A percentile compares a stretch with the other conserved stretches of the same genome.
These are phyloP conservation scores for Papilio helenus DNA, from an alignment of 1,140 invertebrate genomes.

Conservation along the genomic window DNA sequence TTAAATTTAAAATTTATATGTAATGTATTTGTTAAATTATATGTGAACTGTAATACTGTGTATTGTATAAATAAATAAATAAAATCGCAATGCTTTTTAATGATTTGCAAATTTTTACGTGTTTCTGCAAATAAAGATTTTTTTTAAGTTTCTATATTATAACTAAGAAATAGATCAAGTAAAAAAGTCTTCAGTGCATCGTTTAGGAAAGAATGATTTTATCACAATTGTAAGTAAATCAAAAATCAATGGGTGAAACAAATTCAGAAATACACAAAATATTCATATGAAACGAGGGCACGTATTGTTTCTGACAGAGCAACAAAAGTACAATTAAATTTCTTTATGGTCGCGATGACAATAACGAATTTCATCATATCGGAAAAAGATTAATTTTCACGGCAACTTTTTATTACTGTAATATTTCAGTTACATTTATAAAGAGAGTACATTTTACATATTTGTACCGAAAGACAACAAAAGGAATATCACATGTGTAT, in stretches of 20 bases:
- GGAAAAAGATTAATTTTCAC: conserved; percentile 44
- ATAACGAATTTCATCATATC: conserved; percentile 40
- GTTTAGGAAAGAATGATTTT: neutral
- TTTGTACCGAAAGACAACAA: neutral
- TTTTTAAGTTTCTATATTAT: neutral
- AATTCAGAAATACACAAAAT: neutral
- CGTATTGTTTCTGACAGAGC: conserved; percentile 31
- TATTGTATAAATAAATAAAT: no score
- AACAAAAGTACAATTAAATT: conserved; percentile 37
- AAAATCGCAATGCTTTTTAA: neutral
- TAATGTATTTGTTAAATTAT: no score
- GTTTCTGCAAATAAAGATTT: neutral
- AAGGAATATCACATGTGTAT: neutral
- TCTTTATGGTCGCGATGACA: conserved; percentile 40
- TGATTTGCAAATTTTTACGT: neutral
- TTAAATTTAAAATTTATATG: no score
- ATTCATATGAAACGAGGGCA: neutral
- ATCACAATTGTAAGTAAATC: neutral
- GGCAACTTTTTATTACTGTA: conserved; percentile 19
- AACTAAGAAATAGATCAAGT: neutral
- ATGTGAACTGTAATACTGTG: no score
- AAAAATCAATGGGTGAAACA: neutral
- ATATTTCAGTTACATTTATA: neutral
- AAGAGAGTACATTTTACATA: neutral
- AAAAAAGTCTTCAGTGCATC: neutral